phyloP scores from a whole-genome alignment of 2,888 invertebrate genomes.

The Argyresthia albistria region DNA sequence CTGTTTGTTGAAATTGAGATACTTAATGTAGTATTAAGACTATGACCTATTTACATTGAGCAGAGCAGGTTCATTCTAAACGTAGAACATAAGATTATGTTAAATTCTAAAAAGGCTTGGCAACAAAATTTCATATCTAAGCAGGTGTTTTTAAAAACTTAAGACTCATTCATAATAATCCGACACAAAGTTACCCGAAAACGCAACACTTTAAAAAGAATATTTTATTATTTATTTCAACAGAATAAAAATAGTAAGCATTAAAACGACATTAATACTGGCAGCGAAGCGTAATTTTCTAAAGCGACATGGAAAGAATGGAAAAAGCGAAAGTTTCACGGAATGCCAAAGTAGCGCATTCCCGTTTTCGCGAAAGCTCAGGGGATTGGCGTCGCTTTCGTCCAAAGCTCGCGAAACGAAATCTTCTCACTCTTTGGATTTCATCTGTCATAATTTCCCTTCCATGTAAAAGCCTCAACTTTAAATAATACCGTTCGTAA shows the following conservation, averaged over 20 bases:
- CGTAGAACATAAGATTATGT: too few relatives aligned
- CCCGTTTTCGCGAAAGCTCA: constrained; percentile 36
- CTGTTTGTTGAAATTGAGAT: too few relatives aligned
- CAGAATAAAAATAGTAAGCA: background rate
- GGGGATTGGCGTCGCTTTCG: constrained; percentile 41
- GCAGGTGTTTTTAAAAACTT: too few relatives aligned
- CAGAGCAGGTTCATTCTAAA: too few relatives aligned
- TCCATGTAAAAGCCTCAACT: constrained; percentile 13
- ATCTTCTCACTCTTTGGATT: constrained; percentile 42
- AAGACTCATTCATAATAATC: too few relatives aligned
- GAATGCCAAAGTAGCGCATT: constrained; percentile 15
- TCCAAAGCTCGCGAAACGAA: constrained; percentile 29
- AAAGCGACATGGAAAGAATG: background rate
- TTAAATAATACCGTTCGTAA: constrained; percentile 1
- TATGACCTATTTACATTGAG: too few relatives aligned
- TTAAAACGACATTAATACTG: background rate
- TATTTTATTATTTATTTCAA: background rate
- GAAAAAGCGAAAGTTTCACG: constrained; percentile 19
- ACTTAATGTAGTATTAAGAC: too few relatives aligned
- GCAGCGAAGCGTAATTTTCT: background rate
- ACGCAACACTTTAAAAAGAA: too few relatives aligned
- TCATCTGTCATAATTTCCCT: constrained; percentile 51
- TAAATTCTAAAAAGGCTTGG: too few relatives aligned
- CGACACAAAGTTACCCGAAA: too few relatives aligned
- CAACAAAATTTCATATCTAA: too few relatives aligned